Conservation (phyloP, 2,113 vertebrate species). For the Uria aalge region DNA sequence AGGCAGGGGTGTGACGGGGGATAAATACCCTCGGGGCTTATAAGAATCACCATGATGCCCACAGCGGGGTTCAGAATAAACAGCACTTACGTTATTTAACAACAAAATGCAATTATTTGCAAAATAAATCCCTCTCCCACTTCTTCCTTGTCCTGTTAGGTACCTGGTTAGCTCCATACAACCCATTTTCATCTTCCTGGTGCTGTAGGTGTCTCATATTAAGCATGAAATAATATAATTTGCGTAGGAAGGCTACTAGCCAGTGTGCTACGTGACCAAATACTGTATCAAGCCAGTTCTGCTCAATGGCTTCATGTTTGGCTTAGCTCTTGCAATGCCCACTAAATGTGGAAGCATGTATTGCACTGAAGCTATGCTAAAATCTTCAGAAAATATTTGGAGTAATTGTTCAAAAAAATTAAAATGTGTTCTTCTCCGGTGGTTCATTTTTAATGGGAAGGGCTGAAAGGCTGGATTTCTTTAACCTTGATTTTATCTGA, state of each 20-base stretch:
- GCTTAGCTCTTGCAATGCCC: neutral
- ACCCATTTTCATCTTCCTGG: neutral
- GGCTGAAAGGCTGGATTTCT: neutral
- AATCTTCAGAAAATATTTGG: neutral
- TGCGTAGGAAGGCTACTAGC: neutral
- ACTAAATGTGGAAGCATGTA: neutral
- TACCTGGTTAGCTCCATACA: neutral
- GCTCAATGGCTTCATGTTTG: neutral
- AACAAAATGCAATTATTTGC: neutral
- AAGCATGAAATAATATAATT: neutral
- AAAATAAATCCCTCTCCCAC: neutral
- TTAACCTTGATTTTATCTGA: neutral
- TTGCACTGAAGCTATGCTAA: neutral
- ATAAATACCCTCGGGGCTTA: neutral
- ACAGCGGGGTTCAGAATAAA: neutral
- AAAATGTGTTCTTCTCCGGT: neutral
- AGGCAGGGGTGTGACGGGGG: fast-evolving
- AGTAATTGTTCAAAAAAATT: neutral
- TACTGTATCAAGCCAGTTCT: neutral
- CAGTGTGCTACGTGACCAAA: neutral
- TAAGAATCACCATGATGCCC: neutral
- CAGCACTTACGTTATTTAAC: neutral
- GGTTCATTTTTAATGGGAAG: neutral
- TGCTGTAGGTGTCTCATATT: neutral
- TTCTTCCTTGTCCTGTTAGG: neutral